Evolutionary conservation across 2,113 vertebrate genomes (phyloP).

Genomic region (Phycodurus eques): DNA sequence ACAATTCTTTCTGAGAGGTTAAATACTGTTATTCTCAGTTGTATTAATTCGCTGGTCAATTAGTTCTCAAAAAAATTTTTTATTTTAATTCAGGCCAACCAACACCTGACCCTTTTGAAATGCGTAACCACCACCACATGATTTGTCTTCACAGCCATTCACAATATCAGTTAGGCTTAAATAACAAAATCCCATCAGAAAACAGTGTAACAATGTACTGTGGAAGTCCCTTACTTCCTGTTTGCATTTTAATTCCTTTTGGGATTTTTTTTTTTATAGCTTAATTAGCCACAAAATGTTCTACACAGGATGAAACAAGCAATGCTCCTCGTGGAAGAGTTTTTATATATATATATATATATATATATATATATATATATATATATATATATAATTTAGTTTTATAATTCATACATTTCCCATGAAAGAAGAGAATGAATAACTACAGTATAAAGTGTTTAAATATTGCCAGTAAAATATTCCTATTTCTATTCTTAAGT

Average conservation of each 20-base stretch:
- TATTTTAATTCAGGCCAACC: background rate
- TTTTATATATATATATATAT: too few species aligned
- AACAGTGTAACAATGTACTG: too few species aligned
- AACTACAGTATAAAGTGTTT: background rate
- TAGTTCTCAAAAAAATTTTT: background rate
- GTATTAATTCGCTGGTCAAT: background rate
- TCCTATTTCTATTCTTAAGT: too few species aligned
- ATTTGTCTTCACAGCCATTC: background rate
- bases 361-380: too few species aligned
- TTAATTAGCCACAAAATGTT: background rate
- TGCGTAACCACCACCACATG: background rate
- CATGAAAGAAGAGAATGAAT: background rate
- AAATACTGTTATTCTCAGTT: background rate
- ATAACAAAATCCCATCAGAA: background rate
- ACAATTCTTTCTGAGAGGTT: background rate
- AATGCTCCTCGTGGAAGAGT: too few species aligned
- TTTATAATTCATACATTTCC: too few species aligned
- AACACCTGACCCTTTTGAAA: background rate
- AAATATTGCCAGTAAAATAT: too few species aligned
- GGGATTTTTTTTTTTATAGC: background rate
- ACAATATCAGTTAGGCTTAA: background rate
- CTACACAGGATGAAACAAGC: background rate
- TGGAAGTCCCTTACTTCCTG: too few species aligned
- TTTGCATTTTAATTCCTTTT: background rate
- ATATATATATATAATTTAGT: too few species aligned